Base-by-base conservation (phyloP, 2,797 vertebrate species). In the Protosalanx chinensis region DNA sequence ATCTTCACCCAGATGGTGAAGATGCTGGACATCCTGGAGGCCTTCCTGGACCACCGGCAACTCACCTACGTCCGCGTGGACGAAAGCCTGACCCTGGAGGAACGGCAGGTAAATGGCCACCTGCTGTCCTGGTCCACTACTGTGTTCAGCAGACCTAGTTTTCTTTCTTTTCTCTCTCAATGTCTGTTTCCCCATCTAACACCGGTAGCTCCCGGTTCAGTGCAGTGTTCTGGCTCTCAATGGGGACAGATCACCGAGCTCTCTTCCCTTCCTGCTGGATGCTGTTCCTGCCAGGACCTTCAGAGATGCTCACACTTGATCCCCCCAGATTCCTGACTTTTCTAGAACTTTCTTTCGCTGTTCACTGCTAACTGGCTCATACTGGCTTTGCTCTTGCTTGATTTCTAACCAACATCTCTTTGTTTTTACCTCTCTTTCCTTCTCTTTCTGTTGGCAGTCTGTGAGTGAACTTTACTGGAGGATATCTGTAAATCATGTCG, bases 41-140 rank as follows among this genome's bases (percentile, higher is more conserved):
- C 91, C 63, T 98, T 98, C 84, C 86, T 98, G 57, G 94, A 98
- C 80, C 92, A 95, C 87, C 94, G 94, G 75, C 93, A 93, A 68
- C 93, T 98, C 75, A 95, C 94, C 0, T 98, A 96, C 4, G 85
- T 98, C 46, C 93, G 98, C 23, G 93, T 99, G 29, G 97, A 99
- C 72, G 97, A 98, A 78, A 95, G 93, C 57, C 92, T 96, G 64
- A 93, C 91, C 75, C 88, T 90, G 3, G 93, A 96, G 0, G 94
- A 98, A n/a, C 92, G 95, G 61, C 95, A 95, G 95, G 98, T 98
- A 78, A 75, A 76, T 41, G 7, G 72, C 58, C 3, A 12, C n/a
- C 58, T 8, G 12, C 58, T 29, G 10, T 60, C 27, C 41, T 46
- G 58, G 23, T 60, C 58, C 3, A 13, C 33, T 35, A 8, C 23